A percentile compares a stretch with the other conserved stretches of the same genome.
phyloP scores from a whole-genome alignment of 2,113 vertebrate genomes.

The Sapajus apella region DNA sequence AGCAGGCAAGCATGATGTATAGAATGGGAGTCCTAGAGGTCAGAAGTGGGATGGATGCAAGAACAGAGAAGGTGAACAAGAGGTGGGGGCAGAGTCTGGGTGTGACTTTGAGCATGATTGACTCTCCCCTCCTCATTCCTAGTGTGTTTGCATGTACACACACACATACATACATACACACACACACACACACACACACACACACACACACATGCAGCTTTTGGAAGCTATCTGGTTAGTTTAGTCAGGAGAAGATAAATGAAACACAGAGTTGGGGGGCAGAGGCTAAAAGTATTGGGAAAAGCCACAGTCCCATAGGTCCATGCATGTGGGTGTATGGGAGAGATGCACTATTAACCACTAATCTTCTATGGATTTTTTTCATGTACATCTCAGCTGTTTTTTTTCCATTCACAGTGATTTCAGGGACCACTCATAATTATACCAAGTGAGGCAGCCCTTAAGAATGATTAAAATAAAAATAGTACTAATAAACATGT shows the following conservation, averaged over 20 bases:
- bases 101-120: background rate
- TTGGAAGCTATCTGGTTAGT: background rate
- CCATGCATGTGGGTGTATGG: background rate
- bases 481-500: conserved; percentile 33
- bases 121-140: background rate
- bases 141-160: accelerated
- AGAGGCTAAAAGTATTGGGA: background rate
- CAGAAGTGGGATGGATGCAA: background rate
- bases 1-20: background rate
- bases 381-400: background rate
- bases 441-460: background rate
- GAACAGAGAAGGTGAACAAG: background rate
- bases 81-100: accelerated
- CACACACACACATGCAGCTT: background rate
- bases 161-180: background rate
- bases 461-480: conserved; percentile 61
- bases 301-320: background rate
- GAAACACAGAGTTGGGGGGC: background rate
- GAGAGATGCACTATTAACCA: background rate
- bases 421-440: background rate
- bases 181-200: no score
- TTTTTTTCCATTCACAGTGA: background rate
- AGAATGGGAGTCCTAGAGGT: background rate
- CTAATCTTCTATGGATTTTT: conserved; percentile 19
- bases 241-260: background rate